Evolutionary conservation across 2,888 invertebrate species (phyloP), one percentile per base, ranked within the genome.

Genomic region (Brachyopa scutellaris): DNA sequence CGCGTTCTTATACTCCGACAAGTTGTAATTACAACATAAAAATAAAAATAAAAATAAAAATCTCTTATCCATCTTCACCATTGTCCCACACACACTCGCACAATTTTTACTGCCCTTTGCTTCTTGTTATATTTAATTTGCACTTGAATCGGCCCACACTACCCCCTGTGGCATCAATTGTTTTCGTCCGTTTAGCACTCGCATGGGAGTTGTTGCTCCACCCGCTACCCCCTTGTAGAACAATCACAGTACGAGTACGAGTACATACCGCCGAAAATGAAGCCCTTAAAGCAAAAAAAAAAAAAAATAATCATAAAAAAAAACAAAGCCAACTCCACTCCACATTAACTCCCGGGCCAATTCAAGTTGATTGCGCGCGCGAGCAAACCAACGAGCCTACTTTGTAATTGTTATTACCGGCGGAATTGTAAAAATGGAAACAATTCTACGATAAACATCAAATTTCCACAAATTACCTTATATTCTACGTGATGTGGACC

Each of bases 381-480:
- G 38, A 69, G 31, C 59, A 19, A 36, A 23, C 26, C 64, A 47
- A 40, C 64, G 45, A 57, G 45, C 66, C 51, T 29, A 26, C 59
- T 6, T 53, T 15, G 70, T 82, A 82, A 82, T 82, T 82, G 82
- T 82, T 82, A 82, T 77, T 82, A 72, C 77, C 57, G 40, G 69
- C 40, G 82, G 55, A 66, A 74, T 72, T 86, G 86, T 86, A 87
- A 88, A 88, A 87, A 88, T 88, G 89, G 88, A 87, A 88, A 87
- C 88, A 88, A 85, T 90, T 88, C 62, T 87, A 87, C 86, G 89
- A 89, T 89, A 90, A 89, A 87, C 88, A 89, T 89, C 90, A 90
- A 90, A 89, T 89, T 89, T 88, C 87, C 88, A 87, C 88, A 89
- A 88, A 89, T 89, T 88, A 87, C 88, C 87, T 89, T 88, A 89